Conservation (phyloP, 2,113 vertebrate genomes). For the Andinoacara biseriatus region DNA sequence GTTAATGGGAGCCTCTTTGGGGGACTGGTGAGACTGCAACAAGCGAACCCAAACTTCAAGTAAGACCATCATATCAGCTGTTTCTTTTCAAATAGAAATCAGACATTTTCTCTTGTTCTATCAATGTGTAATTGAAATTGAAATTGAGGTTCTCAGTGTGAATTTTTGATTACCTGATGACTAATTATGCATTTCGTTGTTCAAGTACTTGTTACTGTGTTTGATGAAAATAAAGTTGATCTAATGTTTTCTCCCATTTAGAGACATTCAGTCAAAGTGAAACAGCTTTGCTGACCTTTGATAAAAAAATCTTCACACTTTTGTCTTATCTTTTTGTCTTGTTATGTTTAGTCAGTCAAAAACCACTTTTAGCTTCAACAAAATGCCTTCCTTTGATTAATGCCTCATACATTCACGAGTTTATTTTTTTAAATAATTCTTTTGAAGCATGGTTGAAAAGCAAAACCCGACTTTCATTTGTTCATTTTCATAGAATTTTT, state of each 20-base stretch:
- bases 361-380: background rate
- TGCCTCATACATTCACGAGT: too few species aligned
- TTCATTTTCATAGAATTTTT: too few species aligned
- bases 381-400: background rate
- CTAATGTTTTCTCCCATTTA: background rate
- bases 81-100: background rate
- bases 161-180: background rate
- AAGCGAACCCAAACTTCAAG: background rate
- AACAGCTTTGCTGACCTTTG: background rate
- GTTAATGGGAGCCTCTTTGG: background rate
- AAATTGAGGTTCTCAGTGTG: background rate
- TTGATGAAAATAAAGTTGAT: too few species aligned
- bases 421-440: too few species aligned
- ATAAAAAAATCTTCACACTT: background rate
- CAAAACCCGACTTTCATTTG: too few species aligned
- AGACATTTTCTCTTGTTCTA: background rate
- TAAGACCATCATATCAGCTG: background rate
- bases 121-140: background rate
- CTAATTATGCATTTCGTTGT: background rate
- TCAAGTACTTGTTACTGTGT: too few species aligned
- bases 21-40: background rate
- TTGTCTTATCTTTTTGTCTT: background rate
- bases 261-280: background rate
- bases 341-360: background rate
- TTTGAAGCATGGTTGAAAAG: too few species aligned